Evolutionary conservation across 2,888 invertebrate genomes (phyloP).

Genomic region (Agrochola macilenta): DNA sequence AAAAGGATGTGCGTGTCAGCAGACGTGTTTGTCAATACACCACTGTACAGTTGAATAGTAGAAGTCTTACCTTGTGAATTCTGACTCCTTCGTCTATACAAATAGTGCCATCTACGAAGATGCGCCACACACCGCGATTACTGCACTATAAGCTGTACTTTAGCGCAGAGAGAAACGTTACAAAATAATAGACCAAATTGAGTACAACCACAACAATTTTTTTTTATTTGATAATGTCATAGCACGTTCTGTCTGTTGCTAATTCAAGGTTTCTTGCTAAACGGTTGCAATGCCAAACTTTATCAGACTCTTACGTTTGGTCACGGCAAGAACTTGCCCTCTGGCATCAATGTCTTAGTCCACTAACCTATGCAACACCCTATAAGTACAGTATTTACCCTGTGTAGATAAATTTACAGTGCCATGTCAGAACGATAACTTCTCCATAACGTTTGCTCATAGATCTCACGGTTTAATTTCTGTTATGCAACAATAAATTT

Average conservation of each 20-base stretch:
- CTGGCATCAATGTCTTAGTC: neutral
- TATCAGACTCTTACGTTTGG: neutral
- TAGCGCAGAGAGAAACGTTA: too few relatives aligned
- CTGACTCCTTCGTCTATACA: neutral
- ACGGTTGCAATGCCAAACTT: neutral
- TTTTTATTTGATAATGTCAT: too few relatives aligned
- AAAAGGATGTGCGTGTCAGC: slow-evolving; percentile 79
- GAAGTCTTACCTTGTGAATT: slow-evolving; percentile 16
- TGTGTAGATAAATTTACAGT: too few relatives aligned
- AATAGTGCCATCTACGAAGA: too few relatives aligned
- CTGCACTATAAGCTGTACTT: too few relatives aligned
- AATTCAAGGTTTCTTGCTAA: neutral
- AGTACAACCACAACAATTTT: too few relatives aligned
- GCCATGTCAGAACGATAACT: too few relatives aligned
- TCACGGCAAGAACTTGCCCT: neutral
- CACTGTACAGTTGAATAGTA: slow-evolving; percentile 33
- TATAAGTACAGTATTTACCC: neutral
- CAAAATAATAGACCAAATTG: neutral
- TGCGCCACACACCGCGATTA: too few relatives aligned
- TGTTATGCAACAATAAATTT: rapidly evolving
- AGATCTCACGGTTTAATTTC: neutral
- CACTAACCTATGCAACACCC: neutral
- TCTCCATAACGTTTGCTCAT: too few relatives aligned
- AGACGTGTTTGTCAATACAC: slow-evolving; percentile 70
- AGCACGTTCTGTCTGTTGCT: neutral